A percentile compares a stretch with the other conserved stretches of the same genome.
These are phyloP conservation scores for Papilio helenus DNA, from an alignment of 1,140 invertebrate species.

Conservation along the genomic window DNA sequence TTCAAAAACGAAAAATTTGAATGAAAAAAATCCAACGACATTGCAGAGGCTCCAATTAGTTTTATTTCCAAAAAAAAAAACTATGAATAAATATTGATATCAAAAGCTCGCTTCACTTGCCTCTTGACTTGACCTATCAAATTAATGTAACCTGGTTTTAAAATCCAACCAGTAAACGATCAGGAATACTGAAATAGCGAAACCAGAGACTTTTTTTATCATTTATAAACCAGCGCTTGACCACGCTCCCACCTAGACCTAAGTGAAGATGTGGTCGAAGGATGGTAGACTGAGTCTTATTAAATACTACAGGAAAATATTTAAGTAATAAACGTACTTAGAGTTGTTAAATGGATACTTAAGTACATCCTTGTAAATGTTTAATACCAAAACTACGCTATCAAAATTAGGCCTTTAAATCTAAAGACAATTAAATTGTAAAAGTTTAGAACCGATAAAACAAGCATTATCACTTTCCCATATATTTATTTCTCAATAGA, in stretches of 20 bases:
- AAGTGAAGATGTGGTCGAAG: too few species aligned
- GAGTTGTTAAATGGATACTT: too few species aligned
- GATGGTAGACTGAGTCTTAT: neutral
- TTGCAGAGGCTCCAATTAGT: neutral
- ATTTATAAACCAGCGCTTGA: too few species aligned
- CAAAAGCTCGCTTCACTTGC: neutral
- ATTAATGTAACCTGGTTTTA: slow-evolving; percentile 31
- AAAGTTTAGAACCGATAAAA: too few species aligned
- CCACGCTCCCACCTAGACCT: too few species aligned
- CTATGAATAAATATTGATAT: slow-evolving; percentile 10
- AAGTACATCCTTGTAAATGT: too few species aligned
- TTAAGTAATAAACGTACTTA: neutral
- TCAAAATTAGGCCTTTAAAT: too few species aligned
- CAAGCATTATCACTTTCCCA: too few species aligned
- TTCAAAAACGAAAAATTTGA: neutral
- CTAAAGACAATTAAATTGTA: too few species aligned
- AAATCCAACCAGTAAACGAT: neutral
- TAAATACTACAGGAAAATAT: neutral
- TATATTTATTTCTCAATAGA: too few species aligned
- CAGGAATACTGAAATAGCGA: neutral
- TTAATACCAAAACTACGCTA: too few species aligned
- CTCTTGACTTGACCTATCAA: slow-evolving; percentile 25
- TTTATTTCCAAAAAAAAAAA: slow-evolving; percentile 21
- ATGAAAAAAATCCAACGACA: neutral
- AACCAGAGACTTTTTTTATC: neutral